phyloP scores from a whole-genome alignment of 2,797 vertebrate species.

The Chelidonichthys spinosus region DNA sequence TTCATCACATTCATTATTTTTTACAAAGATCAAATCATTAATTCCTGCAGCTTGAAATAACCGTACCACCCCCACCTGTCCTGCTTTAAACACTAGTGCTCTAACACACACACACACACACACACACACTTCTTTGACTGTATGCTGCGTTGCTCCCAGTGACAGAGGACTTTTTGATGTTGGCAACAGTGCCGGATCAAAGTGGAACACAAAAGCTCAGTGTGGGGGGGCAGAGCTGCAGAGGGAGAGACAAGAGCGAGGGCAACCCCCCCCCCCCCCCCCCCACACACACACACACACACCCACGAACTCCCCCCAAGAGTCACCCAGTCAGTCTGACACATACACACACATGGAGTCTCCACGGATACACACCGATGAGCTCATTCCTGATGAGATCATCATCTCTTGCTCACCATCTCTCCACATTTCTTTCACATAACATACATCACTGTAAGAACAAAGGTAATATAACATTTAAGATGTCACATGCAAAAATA shows the following conservation, averaged over 20 bases:
- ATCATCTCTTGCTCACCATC: slow-evolving; percentile 30
- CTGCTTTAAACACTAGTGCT: slow-evolving; percentile 20
- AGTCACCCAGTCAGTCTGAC: slow-evolving; percentile 43
- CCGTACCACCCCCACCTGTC: neutral
- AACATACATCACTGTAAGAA: neutral
- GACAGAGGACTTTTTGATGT: slow-evolving; percentile 70
- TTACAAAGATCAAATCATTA: slow-evolving; percentile 20
- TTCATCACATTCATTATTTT: slow-evolving; percentile 20
- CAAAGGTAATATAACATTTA: neutral
- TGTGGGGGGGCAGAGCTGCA: slow-evolving; percentile 10
- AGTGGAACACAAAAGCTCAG: slow-evolving; percentile 67
- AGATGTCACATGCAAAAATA: slow-evolving; percentile 5
- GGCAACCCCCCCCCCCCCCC: slow-evolving; percentile 29
- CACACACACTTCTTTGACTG: slow-evolving; percentile 36
- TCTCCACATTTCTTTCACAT: neutral
- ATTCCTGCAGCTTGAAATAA: slow-evolving; percentile 24
- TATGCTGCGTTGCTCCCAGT: slow-evolving; percentile 45
- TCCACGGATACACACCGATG: slow-evolving; percentile 48
- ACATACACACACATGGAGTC: slow-evolving; percentile 8
- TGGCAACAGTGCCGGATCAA: slow-evolving; percentile 68
- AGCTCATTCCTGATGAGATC: slow-evolving; percentile 74
- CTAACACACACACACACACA: slow-evolving; percentile 17
- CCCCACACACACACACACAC: slow-evolving; percentile 18
- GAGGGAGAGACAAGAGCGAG: slow-evolving; percentile 42
- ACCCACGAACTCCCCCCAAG: slow-evolving; percentile 32